phyloP scores from a whole-genome alignment of 2,888 invertebrate species.

The Cactoblastis cactorum region DNA sequence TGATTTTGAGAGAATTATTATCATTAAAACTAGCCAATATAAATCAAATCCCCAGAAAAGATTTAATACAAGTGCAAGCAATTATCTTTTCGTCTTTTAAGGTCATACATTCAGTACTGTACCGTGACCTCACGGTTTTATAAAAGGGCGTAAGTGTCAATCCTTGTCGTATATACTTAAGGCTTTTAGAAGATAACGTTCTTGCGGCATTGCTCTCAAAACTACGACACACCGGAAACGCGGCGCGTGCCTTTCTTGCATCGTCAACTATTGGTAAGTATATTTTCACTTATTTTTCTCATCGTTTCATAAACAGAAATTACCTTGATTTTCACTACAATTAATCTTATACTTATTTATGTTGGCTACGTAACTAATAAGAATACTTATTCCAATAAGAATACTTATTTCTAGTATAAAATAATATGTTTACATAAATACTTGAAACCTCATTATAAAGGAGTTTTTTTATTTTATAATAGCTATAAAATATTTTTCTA shows the following conservation, averaged over 20 bases:
- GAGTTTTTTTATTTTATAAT: too few species aligned
- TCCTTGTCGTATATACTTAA: conserved; percentile 42
- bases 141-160: conserved; percentile 44
- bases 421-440: too few species aligned
- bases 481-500: too few species aligned
- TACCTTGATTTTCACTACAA: too few species aligned
- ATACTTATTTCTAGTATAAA: too few species aligned
- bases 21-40: conserved; percentile 19
- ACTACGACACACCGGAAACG: conserved; percentile 72
- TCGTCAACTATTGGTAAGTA: conserved; percentile 36
- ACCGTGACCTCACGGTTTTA: conserved; percentile 50
- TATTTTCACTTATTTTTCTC: not conserved
- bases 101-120: conserved; percentile 58
- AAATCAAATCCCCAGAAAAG: conserved; percentile 34
- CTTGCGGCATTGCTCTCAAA: conserved; percentile 51
- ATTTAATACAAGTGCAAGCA: conserved; percentile 37
- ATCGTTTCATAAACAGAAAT: not conserved
- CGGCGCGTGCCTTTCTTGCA: conserved; percentile 60
- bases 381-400: too few species aligned
- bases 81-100: conserved; percentile 68
- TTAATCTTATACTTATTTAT: too few species aligned
- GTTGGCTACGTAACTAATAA: too few species aligned
- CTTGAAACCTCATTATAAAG: too few species aligned
- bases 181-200: conserved; percentile 38
- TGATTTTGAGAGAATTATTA: not conserved